Evolutionary conservation across 2,888 invertebrate species (phyloP), one percentile per base, ranked within the genome.

Genomic region (Eurois occulta): DNA sequence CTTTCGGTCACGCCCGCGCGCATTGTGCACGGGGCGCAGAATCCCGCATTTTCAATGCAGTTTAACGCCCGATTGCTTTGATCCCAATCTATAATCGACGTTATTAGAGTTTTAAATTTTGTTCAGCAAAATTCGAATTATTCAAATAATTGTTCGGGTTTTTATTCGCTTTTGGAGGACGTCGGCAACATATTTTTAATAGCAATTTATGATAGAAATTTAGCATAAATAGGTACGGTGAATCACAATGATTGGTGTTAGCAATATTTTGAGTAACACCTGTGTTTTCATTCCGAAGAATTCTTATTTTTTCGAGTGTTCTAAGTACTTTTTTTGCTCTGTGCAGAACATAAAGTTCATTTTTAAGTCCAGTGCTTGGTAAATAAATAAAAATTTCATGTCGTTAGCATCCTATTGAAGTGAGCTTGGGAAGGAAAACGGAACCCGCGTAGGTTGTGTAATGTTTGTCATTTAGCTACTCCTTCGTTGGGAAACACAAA

Each of bases 91-190:
- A 55, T 83, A 85, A 87, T 74, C 81, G 87, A 66, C 35, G 74
- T 86, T 82, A 88, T 84, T 82, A 84, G 76, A 84, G 74, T 87
- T 88, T 85, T 69, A 77, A 82, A 86, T 88, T 83, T 75, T 32
- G 78, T 75, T 82, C 67, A 70, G 60, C 38, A 21, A 72, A 80
- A 71, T 82, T 83, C 72, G 62, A 64, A 80, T 78, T 77, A 71
- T 77, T 52, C 65, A 74, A 66, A 75, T 28, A 72, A 75, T 64
- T 75, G 43, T 72, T 65, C 32, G 24, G 38, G 60, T 1, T 77
- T 75, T 38, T 46, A 43, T 52, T 70, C 3, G 52, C 48, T 38
- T 68, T 28, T 58, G n/a, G 18, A 48, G 38, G 28, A 69, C 13
- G 32, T 64, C 28, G 24, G 24, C 58, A 52, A 46, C 24, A 69